Evolutionary conservation across 2,113 vertebrate genomes (phyloP).

Genomic region (Equus quagga): DNA sequence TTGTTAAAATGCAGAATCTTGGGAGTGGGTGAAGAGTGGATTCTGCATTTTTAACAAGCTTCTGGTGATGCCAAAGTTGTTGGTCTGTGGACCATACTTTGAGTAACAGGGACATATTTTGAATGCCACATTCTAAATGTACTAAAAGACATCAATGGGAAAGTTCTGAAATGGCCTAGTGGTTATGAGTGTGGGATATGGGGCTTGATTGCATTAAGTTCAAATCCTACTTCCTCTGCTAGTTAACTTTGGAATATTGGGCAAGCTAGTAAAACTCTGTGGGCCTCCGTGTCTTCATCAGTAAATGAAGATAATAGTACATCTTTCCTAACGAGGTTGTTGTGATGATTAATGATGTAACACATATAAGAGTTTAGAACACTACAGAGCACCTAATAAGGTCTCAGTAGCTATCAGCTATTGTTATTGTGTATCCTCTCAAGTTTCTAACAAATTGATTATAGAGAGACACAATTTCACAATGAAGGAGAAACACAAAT

Average conservation of each 20-base stretch:
- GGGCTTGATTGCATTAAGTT: neutral
- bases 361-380: neutral
- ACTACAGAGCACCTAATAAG: neutral
- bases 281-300: neutral
- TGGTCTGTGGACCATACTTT: neutral
- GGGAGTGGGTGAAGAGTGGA: neutral
- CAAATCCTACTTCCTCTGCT: neutral
- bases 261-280: neutral
- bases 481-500: conserved; percentile 12
- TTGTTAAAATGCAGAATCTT: neutral
- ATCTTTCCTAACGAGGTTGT: neutral
- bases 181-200: neutral
- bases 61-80: neutral
- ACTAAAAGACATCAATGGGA: neutral
- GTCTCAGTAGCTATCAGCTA: neutral
- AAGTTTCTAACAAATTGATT: neutral
- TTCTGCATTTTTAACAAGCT: neutral
- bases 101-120: neutral
- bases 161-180: neutral
- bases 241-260: neutral
- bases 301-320: neutral
- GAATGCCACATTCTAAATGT: neutral
- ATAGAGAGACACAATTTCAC: conserved; percentile 9
- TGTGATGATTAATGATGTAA: neutral
- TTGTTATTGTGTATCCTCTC: neutral